phyloP scores from a whole-genome alignment of 2,797 vertebrate species.

The Scyliorhinus canicula region DNA sequence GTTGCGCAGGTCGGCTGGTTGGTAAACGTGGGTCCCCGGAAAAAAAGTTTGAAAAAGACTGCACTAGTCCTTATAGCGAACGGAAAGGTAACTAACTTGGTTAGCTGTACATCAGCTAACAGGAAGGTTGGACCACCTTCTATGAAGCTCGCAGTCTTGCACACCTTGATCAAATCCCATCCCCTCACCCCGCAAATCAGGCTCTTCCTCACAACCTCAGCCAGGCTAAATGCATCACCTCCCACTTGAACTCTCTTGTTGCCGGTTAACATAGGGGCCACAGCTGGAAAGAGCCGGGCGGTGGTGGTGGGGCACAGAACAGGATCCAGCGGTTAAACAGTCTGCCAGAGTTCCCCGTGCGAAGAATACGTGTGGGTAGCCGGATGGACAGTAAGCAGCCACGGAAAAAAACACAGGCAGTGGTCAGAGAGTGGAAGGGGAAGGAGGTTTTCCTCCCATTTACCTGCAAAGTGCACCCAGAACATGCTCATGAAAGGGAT shows the following conservation, averaged over 20 bases:
- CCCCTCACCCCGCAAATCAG: not conserved
- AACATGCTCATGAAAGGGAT: slow-evolving; percentile 78
- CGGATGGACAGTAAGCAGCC: not conserved
- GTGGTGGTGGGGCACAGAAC: not conserved
- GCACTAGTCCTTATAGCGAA: not conserved
- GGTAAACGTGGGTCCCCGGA: too few species aligned
- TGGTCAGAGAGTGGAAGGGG: not conserved
- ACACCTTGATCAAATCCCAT: not conserved
- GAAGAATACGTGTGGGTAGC: not conserved
- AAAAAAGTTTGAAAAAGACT: too few species aligned
- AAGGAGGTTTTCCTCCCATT: slow-evolving; percentile 29
- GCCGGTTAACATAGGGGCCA: not conserved
- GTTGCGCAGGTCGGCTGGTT: too few species aligned
- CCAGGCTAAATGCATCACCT: not conserved
- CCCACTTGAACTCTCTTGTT: not conserved
- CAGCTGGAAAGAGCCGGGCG: not conserved
- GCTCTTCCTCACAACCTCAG: not conserved
- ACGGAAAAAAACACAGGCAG: not conserved
- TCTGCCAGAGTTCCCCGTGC: not conserved
- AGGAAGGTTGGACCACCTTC: too few species aligned
- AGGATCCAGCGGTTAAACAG: not conserved
- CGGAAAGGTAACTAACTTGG: not conserved
- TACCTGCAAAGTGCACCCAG: slow-evolving; percentile 81
- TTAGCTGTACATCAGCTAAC: too few species aligned
- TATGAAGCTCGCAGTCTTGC: too few species aligned